Evolutionary conservation across 2,113 vertebrate species (phyloP), one percentile per base, ranked within the genome.

Genomic region (Vulpes vulpes): DNA sequence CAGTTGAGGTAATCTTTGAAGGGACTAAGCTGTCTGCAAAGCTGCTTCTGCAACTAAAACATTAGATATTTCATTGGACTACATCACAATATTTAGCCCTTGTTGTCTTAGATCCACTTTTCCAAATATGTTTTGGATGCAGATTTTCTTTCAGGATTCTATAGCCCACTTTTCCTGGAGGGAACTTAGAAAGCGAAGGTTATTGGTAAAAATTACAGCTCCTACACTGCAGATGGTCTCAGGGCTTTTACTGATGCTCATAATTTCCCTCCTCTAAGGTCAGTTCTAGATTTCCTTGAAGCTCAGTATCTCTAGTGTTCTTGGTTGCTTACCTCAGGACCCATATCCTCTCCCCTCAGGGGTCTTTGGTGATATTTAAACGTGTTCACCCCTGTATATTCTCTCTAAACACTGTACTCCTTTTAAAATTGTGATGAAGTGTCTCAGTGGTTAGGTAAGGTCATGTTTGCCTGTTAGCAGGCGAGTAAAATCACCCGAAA

Each of bases 401-500:
- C 64, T 92, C 91, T 94, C 92, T 96, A 51, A 96, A n/a, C 8
- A 84, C 12, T 95, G 27, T 64, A 35, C 19, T 84, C 19, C 43
- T 80, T 95, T 97, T 30, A 25, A 96, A 96, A 91, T 86, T 86
- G 17, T 57, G 35, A 71, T 80, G 3, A 84, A 94, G 62, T 81
- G 0, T 20, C 27, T 96, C 12, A 81, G 20, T 94, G n/a, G 32
- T 92, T 89, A 91, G 12, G 67, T 55, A 69, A 96, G 65, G 35
- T 38, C 53, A 81, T 82, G 8, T 19, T 94, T 88, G 43, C 62
- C 53, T 27, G 96, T 83, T 65, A 80, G 35, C 35, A 20, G 43
- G 51, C 8, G 87, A 95, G 69, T 30, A 92, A 97, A 94, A 89
- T 82, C 62, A 95, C 65, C 73, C 91, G 27, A 94, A 89, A 55